phyloP scores from a whole-genome alignment of 2,113 vertebrate species.

The Anseranas semipalmata region DNA sequence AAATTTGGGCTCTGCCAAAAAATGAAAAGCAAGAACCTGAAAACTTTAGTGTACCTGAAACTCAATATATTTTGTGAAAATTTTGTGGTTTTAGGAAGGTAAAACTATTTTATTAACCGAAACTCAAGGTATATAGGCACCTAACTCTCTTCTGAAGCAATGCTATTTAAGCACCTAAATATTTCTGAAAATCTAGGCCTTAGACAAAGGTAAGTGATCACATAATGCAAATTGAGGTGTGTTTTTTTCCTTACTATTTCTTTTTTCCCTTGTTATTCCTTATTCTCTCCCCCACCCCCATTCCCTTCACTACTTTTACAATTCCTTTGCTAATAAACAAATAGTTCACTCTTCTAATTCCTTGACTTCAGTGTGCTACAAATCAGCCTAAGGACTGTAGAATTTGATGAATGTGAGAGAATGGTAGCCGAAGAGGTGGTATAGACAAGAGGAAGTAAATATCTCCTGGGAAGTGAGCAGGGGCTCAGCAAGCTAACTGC shows the following conservation, averaged over 20 bases:
- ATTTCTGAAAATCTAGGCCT: neutral
- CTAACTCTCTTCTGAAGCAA: neutral
- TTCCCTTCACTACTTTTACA: neutral
- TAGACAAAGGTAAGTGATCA: neutral
- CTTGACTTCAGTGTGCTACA: neutral
- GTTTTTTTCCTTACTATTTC: neutral
- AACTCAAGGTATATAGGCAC: neutral
- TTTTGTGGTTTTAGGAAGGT: neutral
- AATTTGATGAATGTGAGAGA: neutral
- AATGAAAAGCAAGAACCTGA: neutral
- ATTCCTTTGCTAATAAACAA: neutral
- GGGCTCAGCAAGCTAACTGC: neutral
- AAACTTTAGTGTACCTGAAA: too few species aligned
- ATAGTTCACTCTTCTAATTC: neutral
- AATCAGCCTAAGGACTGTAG: neutral
- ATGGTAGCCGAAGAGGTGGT: neutral
- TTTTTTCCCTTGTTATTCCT: neutral
- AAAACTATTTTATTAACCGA: neutral
- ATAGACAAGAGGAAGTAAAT: neutral
- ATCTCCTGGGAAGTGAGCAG: neutral
- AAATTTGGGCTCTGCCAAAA: neutral
- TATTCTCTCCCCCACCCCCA: neutral
- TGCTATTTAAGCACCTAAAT: neutral
- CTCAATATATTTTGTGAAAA: neutral
- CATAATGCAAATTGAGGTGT: neutral